Evolutionary conservation across 1,140 invertebrate species (phyloP), one percentile per base, ranked within the genome.

Genomic region (Ips typographus): DNA sequence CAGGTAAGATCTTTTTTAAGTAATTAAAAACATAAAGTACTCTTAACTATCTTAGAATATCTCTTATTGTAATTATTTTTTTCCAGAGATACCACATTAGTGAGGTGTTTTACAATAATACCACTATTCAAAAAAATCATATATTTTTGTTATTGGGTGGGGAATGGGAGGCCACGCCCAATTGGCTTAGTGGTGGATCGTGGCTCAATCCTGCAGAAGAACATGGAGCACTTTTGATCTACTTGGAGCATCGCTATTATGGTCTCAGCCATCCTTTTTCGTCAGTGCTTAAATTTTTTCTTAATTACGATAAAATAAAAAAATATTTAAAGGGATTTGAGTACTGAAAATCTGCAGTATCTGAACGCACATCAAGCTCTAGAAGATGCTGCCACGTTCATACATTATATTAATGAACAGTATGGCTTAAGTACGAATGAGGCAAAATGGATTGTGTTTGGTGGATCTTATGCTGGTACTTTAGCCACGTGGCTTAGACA

Each of bases 201-300:
- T 96, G 94, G 91, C 87, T 95, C 2, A 86, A 90, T 70, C 93
- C 92, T 83, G 94, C 93, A 0, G 84, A 89, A 75, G 81, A 88
- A 67, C 89, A 90, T 78, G 88, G 88, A 58, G 95, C 95, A 0
- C 80, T 95, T 2, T 92, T 91, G 71, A 90, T 97, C 49, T 88
- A 90, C 79, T 73, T 98, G 40, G 95, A 98, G 79, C 95, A 98
- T 83, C 85, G 95, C 62, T 98, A 86, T 80, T 98, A 98, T 85
- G 95, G 95, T 65, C 87, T 93, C 79, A 96, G 93, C 80, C 91
- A 90, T 75, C 96, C 95, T 3, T 59, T 72, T 38, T 42, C 39
- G 70, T 71, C 61, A 53, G 37, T 22, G 42, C 55, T 38, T 52
- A 57, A 68, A 39, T 58, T 42, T 58, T 55, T 39, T 8, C 3